Percentiles rank a stretch among this genome's conserved stretches.
Conservation (phyloP, 2,113 vertebrate species). For the Pituophis catenifer region DNA sequence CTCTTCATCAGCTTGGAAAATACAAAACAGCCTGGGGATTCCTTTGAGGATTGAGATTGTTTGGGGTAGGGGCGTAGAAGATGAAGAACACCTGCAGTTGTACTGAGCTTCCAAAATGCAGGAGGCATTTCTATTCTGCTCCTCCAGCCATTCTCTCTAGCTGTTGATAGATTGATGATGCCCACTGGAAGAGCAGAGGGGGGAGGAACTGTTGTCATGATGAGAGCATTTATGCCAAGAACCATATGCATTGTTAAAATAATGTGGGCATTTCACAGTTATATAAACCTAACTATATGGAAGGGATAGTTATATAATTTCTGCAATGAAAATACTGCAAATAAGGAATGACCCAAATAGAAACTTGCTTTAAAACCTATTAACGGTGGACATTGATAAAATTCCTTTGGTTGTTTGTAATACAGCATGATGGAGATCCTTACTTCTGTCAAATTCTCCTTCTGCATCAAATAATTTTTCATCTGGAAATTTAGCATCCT, state of each 20-base stretch:
- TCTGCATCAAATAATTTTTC: conserved; percentile 43
- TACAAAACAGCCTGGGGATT: too few relatives aligned
- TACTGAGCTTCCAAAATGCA: neutral
- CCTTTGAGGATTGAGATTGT: neutral
- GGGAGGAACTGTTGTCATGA: neutral
- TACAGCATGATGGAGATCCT: conserved; percentile 49
- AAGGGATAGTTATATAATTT: neutral
- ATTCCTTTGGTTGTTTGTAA: conserved; percentile 60
- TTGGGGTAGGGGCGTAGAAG: neutral
- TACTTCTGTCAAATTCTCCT: conserved; percentile 49
- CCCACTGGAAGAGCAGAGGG: neutral
- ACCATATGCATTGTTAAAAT: neutral
- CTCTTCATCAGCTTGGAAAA: neutral
- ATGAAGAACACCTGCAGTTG: neutral
- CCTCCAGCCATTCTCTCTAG: neutral
- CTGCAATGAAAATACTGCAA: neutral
- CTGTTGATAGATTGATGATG: neutral
- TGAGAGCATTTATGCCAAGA: neutral
- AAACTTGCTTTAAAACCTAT: conserved; percentile 42
- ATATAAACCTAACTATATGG: too few relatives aligned
- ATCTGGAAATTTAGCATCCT: conserved; percentile 41
- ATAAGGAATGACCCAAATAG: neutral
- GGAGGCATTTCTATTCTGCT: neutral
- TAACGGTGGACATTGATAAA: conserved; percentile 46
- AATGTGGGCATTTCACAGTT: neutral